Conservation (phyloP, 2,113 vertebrate genomes). For the Lathamus discolor region DNA sequence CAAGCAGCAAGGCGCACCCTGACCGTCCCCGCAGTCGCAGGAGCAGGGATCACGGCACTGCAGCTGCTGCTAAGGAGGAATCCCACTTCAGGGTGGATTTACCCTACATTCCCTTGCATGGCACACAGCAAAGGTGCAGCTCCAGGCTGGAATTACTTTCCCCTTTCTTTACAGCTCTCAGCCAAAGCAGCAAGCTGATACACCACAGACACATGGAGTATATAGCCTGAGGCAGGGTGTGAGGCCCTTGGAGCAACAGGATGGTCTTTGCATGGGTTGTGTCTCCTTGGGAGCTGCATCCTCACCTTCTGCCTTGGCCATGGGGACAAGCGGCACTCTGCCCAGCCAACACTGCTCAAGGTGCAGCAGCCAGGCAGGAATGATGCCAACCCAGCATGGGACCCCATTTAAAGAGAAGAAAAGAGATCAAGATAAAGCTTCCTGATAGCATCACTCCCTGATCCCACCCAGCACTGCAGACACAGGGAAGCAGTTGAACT, state of each 20-base stretch:
- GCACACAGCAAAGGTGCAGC: neutral
- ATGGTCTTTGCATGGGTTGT: neutral
- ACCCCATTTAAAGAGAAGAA: neutral
- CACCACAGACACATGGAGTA: neutral
- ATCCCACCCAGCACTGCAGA: neutral
- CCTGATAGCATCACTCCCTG: accelerated
- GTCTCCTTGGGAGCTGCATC: neutral
- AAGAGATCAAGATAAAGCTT: neutral
- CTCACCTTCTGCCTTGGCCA: neutral
- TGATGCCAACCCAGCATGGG: neutral
- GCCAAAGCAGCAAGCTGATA: neutral
- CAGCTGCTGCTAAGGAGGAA: neutral
- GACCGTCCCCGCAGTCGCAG: neutral
- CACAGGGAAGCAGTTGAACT: neutral
- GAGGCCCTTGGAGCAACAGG: neutral
- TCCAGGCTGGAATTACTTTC: too few species aligned
- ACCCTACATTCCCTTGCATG: neutral
- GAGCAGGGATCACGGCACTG: neutral
- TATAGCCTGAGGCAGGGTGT: neutral
- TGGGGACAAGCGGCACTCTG: neutral
- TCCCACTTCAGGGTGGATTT: neutral
- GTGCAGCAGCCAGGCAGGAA: neutral
- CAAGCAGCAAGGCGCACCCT: neutral
- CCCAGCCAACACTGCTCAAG: neutral
- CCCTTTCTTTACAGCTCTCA: neutral